Percentiles rank a stretch among this genome's conserved stretches.
Evolutionary conservation across 1,140 invertebrate species (phyloP).

Genomic region (Polypedilum vanderplanki): DNA sequence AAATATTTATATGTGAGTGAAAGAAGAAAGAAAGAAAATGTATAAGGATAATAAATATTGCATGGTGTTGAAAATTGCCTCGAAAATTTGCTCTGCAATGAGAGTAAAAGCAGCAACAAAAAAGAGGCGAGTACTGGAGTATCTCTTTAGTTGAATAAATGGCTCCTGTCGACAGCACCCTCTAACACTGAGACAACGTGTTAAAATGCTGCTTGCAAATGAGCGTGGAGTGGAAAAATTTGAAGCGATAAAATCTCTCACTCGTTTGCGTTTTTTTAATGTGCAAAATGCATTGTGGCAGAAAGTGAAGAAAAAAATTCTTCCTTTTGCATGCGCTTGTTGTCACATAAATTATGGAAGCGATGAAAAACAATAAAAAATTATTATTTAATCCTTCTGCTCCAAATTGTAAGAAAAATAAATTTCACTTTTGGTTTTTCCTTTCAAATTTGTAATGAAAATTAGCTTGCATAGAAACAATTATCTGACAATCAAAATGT

Average conservation of each 20-base stretch:
- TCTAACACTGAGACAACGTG: neutral
- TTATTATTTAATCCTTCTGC: too few species aligned
- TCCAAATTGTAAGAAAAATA: too few species aligned
- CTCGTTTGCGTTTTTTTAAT: neutral
- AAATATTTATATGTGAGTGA: slow-evolving; percentile 26
- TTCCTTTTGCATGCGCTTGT: too few species aligned
- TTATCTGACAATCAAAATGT: too few species aligned
- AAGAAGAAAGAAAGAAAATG: too few species aligned
- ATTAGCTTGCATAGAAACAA: too few species aligned
- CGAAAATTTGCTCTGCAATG: slow-evolving; percentile 2
- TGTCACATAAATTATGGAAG: too few species aligned
- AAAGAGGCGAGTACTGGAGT: slow-evolving; percentile 5
- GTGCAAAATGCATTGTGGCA: neutral
- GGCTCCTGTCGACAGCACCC: slow-evolving; percentile 12
- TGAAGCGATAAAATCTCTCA: slow-evolving; percentile 15
- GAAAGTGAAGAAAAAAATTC: too few species aligned
- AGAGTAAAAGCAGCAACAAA: neutral
- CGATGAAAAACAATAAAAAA: too few species aligned
- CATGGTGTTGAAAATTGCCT: slow-evolving; percentile 25
- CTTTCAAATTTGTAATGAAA: too few species aligned
- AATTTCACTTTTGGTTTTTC: too few species aligned
- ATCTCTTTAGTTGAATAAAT: slow-evolving; percentile 28
- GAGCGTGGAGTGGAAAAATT: neutral
- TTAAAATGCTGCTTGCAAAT: slow-evolving; percentile 17
- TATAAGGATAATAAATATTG: slow-evolving; percentile 28